Conservation (phyloP, 2,888 invertebrate species). For the Pammene fasciana region DNA sequence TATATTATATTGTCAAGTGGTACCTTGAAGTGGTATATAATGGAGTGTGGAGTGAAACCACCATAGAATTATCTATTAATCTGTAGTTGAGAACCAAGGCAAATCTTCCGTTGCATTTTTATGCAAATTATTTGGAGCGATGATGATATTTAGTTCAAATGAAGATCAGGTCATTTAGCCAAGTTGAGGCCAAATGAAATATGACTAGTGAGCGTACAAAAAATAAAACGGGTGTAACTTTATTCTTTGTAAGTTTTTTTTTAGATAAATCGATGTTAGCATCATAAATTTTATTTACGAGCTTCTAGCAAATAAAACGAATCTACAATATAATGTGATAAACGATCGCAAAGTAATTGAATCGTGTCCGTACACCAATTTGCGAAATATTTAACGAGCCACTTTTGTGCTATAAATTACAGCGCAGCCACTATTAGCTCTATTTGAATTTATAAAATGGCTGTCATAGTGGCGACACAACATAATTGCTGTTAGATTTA, state of each 20-base stretch:
- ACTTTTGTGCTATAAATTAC: conserved; percentile 36
- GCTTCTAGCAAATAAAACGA: conserved; percentile 18
- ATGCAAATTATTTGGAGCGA: no score
- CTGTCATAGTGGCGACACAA: conserved; percentile 27
- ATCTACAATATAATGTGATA: conserved; percentile 33
- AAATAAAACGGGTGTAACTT: not conserved
- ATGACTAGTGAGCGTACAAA: no score
- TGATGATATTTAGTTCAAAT: no score
- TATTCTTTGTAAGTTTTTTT: not conserved
- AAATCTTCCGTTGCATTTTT: no score
- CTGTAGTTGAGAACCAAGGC: no score
- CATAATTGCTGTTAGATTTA: conserved; percentile 33
- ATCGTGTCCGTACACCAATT: conserved; percentile 39
- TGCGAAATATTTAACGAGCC: conserved; percentile 40
- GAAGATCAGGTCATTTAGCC: no score
- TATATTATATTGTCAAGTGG: no score
- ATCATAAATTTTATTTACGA: conserved; percentile 7
- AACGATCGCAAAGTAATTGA: conserved; percentile 39
- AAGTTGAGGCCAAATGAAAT: no score
- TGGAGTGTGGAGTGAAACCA: no score
- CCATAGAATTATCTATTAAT: no score
- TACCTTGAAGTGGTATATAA: no score
- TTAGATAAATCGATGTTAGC: not conserved
- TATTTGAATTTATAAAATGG: conserved; percentile 40
- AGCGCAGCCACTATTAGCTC: conserved; percentile 24